Percentiles rank a stretch among this genome's conserved stretches.
Evolutionary conservation across 1,140 invertebrate genomes (phyloP).

Genomic region (Drosophila tristis): DNA sequence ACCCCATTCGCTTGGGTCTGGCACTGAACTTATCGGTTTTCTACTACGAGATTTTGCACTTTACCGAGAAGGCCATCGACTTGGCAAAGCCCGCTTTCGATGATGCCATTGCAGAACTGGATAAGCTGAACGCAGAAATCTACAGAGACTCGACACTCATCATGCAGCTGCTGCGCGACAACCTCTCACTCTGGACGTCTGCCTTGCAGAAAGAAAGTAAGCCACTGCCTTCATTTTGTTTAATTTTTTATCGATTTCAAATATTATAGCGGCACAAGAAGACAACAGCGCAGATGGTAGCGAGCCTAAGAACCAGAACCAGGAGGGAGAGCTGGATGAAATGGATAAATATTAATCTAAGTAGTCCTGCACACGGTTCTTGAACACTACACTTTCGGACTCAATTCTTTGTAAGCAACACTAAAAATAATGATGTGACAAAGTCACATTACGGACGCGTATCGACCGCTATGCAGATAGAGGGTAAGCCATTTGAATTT

Average conservation of each 20-base stretch:
- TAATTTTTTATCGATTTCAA: conserved; percentile 8
- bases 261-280: conserved; percentile 61
- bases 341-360: conserved; percentile 95
- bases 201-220: conserved; percentile 96
- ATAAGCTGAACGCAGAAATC: conserved; percentile 98
- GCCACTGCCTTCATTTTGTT: conserved; percentile 20
- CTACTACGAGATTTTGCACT: conserved; percentile 99
- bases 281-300: conserved; percentile 88
- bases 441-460: no score
- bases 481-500: no score
- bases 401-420: conserved; percentile 8
- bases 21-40: conserved; percentile 98
- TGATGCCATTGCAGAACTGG: conserved; percentile 98
- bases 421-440: conserved; percentile 2
- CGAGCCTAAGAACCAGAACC: conserved; percentile 94
- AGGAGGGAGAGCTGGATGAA: conserved; percentile 92
- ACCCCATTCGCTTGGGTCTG: conserved; percentile 96
- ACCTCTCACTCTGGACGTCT: conserved; percentile 98
- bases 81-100: conserved; percentile 98
- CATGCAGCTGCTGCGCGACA: conserved; percentile 99
- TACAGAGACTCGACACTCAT: conserved; percentile 99
- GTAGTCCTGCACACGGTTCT: conserved; percentile 81
- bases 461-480: no score
- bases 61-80: conserved; percentile 94
- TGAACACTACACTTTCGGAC: conserved; percentile 71